These are phyloP conservation scores for Zosterops japonicus DNA, from an alignment of 2,113 vertebrate species.

Conservation along the genomic window DNA sequence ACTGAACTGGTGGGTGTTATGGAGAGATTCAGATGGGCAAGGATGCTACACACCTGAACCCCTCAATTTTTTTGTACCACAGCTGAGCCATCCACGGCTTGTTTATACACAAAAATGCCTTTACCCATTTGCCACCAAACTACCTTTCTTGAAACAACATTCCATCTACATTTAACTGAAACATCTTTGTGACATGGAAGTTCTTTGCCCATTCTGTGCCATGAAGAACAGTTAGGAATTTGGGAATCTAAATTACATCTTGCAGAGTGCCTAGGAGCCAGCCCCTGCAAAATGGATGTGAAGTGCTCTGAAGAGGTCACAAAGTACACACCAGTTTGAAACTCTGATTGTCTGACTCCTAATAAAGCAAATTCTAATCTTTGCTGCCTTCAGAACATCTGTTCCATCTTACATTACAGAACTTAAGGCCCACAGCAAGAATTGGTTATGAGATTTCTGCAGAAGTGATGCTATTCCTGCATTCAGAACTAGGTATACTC, in stretches of 20 bases:
- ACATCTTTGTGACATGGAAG: not conserved
- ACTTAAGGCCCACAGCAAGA: not conserved
- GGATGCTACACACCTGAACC: not conserved
- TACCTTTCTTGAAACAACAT: not conserved
- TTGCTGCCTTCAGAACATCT: not conserved
- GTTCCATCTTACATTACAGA: not conserved
- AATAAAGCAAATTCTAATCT: not conserved
- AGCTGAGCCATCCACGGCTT: not conserved
- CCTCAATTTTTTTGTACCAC: not conserved
- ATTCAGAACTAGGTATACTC: not conserved
- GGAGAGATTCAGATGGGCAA: not conserved
- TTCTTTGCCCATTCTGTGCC: not conserved
- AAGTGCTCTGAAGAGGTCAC: not conserved
- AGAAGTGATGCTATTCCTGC: not conserved
- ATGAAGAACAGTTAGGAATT: not conserved
- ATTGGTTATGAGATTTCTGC: not conserved
- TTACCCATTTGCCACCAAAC: not conserved
- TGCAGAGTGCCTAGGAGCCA: not conserved
- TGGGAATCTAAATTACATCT: not conserved
- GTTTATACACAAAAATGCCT: not conserved
- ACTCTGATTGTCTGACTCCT: not conserved
- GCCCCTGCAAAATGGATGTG: not conserved
- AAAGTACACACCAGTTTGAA: not conserved
- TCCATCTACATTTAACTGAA: not conserved
- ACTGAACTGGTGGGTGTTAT: not conserved